These are phyloP conservation scores for Acleris literana DNA, from an alignment of 2,888 invertebrate species.

Conservation along the genomic window DNA sequence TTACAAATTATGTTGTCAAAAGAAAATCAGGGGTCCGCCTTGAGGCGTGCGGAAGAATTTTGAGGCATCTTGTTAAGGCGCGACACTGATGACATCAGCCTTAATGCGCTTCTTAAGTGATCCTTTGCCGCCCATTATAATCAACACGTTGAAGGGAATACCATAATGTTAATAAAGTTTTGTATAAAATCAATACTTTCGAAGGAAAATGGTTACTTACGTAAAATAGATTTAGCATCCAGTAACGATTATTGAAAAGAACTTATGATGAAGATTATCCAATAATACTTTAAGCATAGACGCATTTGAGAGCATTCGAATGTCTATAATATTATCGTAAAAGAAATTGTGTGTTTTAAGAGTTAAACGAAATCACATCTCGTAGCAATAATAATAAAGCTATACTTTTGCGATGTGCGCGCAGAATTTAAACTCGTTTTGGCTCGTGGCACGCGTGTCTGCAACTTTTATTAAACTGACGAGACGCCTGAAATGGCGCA, in stretches of 20 bases:
- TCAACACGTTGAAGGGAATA: neutral
- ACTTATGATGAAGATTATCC: too few species aligned
- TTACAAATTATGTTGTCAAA: conserved; percentile 44
- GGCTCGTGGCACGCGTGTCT: conserved; percentile 36
- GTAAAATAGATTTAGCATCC: too few species aligned
- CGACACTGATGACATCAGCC: conserved; percentile 25
- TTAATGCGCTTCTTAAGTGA: conserved; percentile 27
- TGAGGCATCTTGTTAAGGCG: conserved; percentile 33
- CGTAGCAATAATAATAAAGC: conserved; percentile 65
- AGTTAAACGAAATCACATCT: conserved; percentile 67
- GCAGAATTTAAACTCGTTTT: conserved; percentile 63
- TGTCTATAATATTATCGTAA: conserved; percentile 57
- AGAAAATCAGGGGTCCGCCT: conserved; percentile 25
- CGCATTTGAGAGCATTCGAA: conserved; percentile 41
- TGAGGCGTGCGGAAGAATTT: conserved; percentile 28
- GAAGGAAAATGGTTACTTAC: too few species aligned
- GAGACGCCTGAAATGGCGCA: conserved; percentile 30
- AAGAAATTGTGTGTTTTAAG: conserved; percentile 48
- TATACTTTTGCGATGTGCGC: conserved; percentile 67
- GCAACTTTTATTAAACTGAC: conserved; percentile 55
- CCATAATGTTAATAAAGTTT: neutral
- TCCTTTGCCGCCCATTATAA: conserved; percentile 16
- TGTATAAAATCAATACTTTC: neutral
- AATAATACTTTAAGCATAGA: too few species aligned
- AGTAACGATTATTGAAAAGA: too few species aligned